phyloP scores from a whole-genome alignment of 2,113 vertebrate species.

The Albula glossodonta region DNA sequence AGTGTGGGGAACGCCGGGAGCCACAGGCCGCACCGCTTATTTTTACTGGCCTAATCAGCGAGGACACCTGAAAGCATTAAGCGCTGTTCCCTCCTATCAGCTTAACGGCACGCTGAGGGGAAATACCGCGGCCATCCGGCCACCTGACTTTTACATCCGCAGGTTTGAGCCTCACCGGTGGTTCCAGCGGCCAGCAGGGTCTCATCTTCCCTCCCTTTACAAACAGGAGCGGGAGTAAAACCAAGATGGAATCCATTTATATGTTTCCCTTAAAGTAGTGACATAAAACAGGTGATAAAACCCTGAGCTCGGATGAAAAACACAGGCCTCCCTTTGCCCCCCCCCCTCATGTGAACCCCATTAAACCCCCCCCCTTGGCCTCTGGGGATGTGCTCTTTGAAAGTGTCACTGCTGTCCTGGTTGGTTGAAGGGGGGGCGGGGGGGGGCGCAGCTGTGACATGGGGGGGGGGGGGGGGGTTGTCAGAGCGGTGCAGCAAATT shows the following conservation, averaged over 20 bases:
- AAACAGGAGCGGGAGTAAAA: background rate
- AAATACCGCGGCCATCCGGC: constrained; percentile 16
- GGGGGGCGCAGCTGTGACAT: no score
- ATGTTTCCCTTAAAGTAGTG: no score
- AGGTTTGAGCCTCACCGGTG: no score
- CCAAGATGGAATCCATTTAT: background rate
- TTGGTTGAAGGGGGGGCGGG: background rate
- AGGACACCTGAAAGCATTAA: constrained; percentile 58
- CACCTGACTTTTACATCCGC: background rate
- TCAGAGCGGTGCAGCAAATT: background rate
- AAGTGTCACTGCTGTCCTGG: background rate
- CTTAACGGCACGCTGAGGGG: constrained; percentile 55
- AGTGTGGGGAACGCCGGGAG: background rate
- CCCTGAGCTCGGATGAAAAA: background rate
- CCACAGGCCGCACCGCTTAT: constrained; percentile 34
- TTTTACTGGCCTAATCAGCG: constrained; percentile 58
- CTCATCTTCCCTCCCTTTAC: background rate
- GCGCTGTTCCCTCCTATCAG: constrained; percentile 45
- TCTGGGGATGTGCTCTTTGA: background rate
- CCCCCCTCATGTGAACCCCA: background rate
- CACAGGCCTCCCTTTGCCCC: background rate
- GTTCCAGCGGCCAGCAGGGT: background rate
- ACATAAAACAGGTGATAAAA: no score
- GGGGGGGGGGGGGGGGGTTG: background rate
- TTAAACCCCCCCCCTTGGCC: background rate